Base-by-base conservation (phyloP, 1,140 invertebrate genomes). In the Paracyclopina nana region DNA sequence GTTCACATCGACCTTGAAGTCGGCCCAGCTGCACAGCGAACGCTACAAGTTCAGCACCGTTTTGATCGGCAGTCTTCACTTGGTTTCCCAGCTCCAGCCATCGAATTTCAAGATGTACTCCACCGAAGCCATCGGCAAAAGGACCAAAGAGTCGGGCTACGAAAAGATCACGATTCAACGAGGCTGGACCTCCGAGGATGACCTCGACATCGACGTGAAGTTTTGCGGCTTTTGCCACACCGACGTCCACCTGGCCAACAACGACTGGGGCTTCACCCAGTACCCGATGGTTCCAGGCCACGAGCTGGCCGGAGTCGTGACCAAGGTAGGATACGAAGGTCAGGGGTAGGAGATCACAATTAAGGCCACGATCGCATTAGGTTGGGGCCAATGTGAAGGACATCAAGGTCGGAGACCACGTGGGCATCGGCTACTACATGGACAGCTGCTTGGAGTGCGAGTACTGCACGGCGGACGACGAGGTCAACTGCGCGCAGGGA, bases 141-240 rank as follows among this genome's bases (percentile, higher is more conserved):
- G 2, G 24, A 45, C 2, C n/a, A 45, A 45, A 6, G 43, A 26
- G 3, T 14, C 18, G 3, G 24, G 24, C 5, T 45, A 18, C 24
- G 43, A 24, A 12, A 20, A 45, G 24, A 24, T 14, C n/a, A n/a
- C n/a, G 5, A 45, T 45, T 24, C 16, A 45, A 26, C 43, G 43
- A 4, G 25, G 25, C 24, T 12, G 16, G 25, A 20, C 43, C 4
- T 14, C 14, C 3, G 14, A 14, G 2, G 43, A 45, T 12, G 14
- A 45, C n/a, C n/a, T 45, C 18, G 25, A 20, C 14, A n/a, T 45
- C 12, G 43, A 45, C 12, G 14, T 45, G 14, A 45, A 45, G 25
- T 45, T 4, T 45, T 45, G 43, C 24, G 43, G 43, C 18, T 18
- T 45, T 45, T 45, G 43, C 12, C 43, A 48, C 27, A 48, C 22